Evolutionary conservation across 1,140 invertebrate species (phyloP).

Genomic region (Matsumurasca onukii): DNA sequence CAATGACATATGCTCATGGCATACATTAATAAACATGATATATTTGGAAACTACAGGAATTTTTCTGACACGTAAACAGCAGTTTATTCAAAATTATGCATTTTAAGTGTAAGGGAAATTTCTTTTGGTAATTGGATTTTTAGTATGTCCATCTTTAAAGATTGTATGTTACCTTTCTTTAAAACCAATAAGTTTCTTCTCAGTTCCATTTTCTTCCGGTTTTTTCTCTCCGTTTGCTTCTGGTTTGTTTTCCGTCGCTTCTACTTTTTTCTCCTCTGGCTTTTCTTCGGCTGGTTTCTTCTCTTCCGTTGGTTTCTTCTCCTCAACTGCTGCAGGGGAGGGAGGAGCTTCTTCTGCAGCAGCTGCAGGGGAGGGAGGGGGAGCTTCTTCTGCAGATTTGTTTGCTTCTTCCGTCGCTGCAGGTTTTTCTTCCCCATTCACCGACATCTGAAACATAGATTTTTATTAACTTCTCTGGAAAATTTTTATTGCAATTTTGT

Average conservation of each 20-base stretch:
- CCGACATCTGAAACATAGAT: slow-evolving; percentile 14
- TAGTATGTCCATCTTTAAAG: background rate
- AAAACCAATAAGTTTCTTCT: background rate
- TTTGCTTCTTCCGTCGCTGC: background rate
- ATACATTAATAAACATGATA: no score
- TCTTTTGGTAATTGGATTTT: background rate
- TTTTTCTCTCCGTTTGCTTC: slow-evolving; percentile 8
- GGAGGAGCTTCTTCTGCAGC: no score
- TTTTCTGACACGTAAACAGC: no score
- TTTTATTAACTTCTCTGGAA: background rate
- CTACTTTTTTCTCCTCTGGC: slow-evolving; percentile 1
- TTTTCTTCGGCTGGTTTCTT: slow-evolving; percentile 5
- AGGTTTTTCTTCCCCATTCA: slow-evolving; percentile 11
- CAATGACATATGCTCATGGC: no score
- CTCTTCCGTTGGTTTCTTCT: background rate
- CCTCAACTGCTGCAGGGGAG: no score
- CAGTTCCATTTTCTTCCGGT: background rate
- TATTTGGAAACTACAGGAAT: no score
- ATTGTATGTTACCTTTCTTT: background rate
- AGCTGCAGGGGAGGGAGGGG: no score
- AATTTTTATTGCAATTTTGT: no score
- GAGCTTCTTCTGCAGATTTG: background rate
- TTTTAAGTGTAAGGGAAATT: no score
- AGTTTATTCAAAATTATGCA: no score
- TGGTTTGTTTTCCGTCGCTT: background rate